phyloP scores from a whole-genome alignment of 2,888 invertebrate genomes.

The Aporophyla lueneburgensis region DNA sequence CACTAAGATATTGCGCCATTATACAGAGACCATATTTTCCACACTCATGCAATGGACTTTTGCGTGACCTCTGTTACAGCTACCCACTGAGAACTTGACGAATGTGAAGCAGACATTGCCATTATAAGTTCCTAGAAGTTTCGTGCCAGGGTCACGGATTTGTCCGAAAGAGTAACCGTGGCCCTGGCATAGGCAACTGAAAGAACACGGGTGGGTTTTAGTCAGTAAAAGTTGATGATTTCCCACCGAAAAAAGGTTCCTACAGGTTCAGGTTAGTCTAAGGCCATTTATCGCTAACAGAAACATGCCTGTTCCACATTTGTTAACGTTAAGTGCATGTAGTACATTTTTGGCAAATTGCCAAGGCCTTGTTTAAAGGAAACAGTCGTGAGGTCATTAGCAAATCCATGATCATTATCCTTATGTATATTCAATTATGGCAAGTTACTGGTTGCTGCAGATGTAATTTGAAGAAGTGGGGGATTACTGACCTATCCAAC shows the following conservation, averaged over 20 bases:
- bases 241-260: too few relatives aligned
- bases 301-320: conserved; percentile 12
- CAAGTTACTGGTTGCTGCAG: not conserved
- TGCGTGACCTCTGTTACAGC: not conserved
- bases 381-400: conserved; percentile 53
- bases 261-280: not conserved
- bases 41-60: not conserved
- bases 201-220: too few relatives aligned
- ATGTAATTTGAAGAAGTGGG: not conserved
- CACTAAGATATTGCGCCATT: not conserved
- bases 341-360: conserved; percentile 22
- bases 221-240: too few relatives aligned
- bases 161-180: too few relatives aligned
- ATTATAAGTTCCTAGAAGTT: too few relatives aligned
- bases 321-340: conserved; percentile 21
- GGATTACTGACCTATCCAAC: not conserved
- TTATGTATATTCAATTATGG: conserved; percentile 21
- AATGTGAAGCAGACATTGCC: not conserved
- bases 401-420: conserved; percentile 23
- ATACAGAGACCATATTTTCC: not conserved
- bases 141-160: too few relatives aligned
- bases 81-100: not conserved
- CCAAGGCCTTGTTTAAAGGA: conserved; percentile 43
- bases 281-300: not conserved
- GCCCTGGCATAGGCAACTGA: too few relatives aligned